Percentiles rank a stretch among this genome's conserved stretches.
These are phyloP conservation scores for Steinernema hermaphroditum DNA, from an alignment of 2,888 invertebrate species.

Conservation along the genomic window DNA sequence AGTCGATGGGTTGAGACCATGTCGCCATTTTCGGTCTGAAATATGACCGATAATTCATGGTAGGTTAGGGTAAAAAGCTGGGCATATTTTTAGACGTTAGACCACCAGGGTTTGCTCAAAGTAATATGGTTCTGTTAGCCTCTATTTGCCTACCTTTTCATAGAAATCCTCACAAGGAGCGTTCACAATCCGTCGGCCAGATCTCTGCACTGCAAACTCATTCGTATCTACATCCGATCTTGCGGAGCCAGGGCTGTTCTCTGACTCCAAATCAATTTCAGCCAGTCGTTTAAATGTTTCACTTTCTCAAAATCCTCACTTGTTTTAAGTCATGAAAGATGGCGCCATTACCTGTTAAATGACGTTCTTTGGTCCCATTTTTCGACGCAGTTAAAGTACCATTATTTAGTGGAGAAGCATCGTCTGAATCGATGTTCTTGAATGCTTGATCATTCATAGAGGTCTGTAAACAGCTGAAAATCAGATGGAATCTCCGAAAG, in stretches of 20 bases:
- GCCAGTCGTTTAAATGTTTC: neutral
- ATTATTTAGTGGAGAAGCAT: no score
- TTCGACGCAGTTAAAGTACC: no score
- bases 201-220: neutral
- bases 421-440: no score
- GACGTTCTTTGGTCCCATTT: no score
- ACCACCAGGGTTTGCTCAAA: neutral
- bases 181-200: neutral
- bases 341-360: no score
- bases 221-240: neutral
- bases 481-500: no score
- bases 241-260: neutral
- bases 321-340: no score
- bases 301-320: neutral
- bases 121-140: neutral
- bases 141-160: neutral
- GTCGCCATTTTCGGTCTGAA: conserved; percentile 8
- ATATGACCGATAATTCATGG: neutral
- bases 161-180: neutral
- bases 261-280: conserved; percentile 6
- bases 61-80: neutral
- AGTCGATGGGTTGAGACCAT: neutral
- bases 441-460: no score
- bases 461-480: no score
- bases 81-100: neutral